These are phyloP conservation scores for Papilio helenus DNA, from an alignment of 1,140 invertebrate genomes.

Conservation along the genomic window DNA sequence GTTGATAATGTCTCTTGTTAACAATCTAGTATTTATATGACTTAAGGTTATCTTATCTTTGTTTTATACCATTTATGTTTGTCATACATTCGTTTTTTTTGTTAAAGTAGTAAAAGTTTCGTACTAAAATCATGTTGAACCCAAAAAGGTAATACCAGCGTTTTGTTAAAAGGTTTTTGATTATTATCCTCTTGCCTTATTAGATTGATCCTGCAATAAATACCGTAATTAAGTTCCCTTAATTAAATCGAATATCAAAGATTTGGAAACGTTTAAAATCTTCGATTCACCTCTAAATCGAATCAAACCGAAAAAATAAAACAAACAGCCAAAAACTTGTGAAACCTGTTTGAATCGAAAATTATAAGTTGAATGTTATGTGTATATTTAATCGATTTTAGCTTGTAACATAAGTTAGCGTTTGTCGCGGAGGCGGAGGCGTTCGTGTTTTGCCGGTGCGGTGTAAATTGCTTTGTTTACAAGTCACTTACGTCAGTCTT, in stretches of 20 bases:
- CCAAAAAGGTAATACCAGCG: neutral
- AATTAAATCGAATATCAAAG: neutral
- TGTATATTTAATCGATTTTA: constrained; percentile 27
- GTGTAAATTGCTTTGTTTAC: constrained; percentile 70
- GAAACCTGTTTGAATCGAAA: constrained; percentile 7
- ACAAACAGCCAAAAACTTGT: neutral
- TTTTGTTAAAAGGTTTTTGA: neutral
- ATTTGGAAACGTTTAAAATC: constrained; percentile 1
- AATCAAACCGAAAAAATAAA: neutral
- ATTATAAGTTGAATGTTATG: constrained; percentile 1
- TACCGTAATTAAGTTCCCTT: neutral
- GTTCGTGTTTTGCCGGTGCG: constrained; percentile 52
- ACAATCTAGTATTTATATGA: neutral
- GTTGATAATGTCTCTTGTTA: neutral
- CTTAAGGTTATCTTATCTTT: constrained; percentile 12
- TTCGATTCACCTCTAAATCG: neutral
- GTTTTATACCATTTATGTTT: neutral
- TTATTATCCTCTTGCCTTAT: neutral
- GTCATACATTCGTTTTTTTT: neutral
- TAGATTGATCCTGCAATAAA: neutral
- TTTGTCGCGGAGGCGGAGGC: constrained; percentile 54
- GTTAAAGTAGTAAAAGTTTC: neutral
- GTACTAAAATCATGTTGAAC: neutral
- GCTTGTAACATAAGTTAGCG: constrained; percentile 20
- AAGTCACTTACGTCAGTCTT: constrained; percentile 69